Base-by-base conservation (phyloP, 2,888 invertebrate genomes). In the Heliconius ismenius region DNA sequence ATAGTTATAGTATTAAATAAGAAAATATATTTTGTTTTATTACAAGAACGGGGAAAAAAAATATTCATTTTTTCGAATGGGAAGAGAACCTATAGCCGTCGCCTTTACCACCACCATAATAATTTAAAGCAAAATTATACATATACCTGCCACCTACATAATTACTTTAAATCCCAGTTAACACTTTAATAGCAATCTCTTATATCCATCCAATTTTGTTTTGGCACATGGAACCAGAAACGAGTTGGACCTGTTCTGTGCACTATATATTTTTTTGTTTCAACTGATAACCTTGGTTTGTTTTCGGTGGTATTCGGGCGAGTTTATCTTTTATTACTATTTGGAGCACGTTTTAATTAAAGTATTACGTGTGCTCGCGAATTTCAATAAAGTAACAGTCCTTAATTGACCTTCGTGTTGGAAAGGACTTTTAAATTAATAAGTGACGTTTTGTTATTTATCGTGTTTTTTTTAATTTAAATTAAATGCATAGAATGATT, bases 231-330 rank as follows among this genome's bases (percentile, higher is more conserved):
- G 49, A 36, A 39, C 64, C 24, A 32, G 26, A 83, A 85, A 87
- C 88, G 81, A 80, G 86, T 86, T 79, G 21, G 76, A 81, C 85
- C 82, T 81, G 86, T 85, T 83, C 77, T 79, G 81, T 86, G 85
- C 82, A 86, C 83, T 83, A 83, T 83, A 84, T 85, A 80, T 58
- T 82, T 85, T 76, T 84, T 84, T 82, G 80, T 76, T 80, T 83
- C 83, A 82, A 81, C 80, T 43, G 82, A 83, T 86, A 85, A 87
- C 89, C 90, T 89, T 87, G 89, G 82, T 78, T 63, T 68, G 78
- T 67, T 62, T 79, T 75, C 54, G 67, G 72, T 73, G 74, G 64
- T 75, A 79, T 75, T 64, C 73, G 67, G n/a, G 36, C 39, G 15
- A 24, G 74, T 68, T 81, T 80, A 81, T 79, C 80, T 76, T 78